Evolutionary conservation across 1,140 invertebrate species (phyloP), one percentile per base, ranked within the genome.

Genomic region (Psilanteris sp.): DNA sequence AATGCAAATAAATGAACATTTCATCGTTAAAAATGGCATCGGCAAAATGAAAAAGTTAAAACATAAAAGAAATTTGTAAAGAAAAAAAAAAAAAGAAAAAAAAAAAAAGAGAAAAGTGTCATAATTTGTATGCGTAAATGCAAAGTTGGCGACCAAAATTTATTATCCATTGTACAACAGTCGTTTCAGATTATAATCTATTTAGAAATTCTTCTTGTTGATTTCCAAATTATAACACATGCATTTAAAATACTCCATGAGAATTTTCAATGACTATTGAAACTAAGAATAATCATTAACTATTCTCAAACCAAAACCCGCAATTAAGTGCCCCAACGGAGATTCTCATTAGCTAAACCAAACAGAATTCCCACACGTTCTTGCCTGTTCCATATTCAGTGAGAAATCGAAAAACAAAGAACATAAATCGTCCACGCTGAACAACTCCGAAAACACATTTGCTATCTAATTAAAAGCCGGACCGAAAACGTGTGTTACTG

Each of bases 261-360:
- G 44, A 62, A 62, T 61, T 36, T 24, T 48, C 4, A 34, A 61
- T 62, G 22, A 39, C 15, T 50, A 18, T 62, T 62, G 29, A 15
- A 48, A 15, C 34, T 16, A 31, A 22, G 46, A 52, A 41, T 18
- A 15, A 6, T 3, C 36, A 52, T 66, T 66, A 54, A 9, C 46
- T 36, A 32, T 54, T 43, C 18, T 52, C 37, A 54, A 59, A 52
- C 59, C 44, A 39, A 48, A 44, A 54, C 24, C 11, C 10, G 20
- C 46, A 43, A 66, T 52, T 52, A 50, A 66, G 31, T 48, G 24
- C 27, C 27, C 13, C 26, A 24, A 13, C 18, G 16, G 11, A 39
- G 26, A 55, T 57, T 68, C 50, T 68, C 41, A 32, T 68, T 68
- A 48, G 50, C 18, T 26, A 48, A 57, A 39, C 24, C 64, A 50